Evolutionary conservation across 2,113 vertebrate species (phyloP).

Genomic region (Gyps fulvus): DNA sequence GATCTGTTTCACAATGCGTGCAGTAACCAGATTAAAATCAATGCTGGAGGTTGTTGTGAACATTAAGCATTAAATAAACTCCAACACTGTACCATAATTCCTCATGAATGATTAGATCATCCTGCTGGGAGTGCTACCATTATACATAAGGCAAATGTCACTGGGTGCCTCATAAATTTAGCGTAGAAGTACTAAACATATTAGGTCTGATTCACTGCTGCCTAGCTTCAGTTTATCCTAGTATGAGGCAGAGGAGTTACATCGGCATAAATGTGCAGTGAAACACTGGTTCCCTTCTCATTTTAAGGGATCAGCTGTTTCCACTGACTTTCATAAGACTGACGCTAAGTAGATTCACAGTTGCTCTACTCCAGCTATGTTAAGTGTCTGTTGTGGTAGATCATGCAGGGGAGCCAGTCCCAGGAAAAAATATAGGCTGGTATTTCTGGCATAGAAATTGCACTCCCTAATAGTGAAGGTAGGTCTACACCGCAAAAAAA

Average conservation of each 20-base stretch:
- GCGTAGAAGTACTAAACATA: constrained; percentile 16
- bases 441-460: constrained; percentile 26
- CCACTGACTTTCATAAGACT: background rate
- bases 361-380: background rate
- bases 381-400: background rate
- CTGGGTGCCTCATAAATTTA: constrained; percentile 49
- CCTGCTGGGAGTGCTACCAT: constrained; percentile 54
- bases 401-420: background rate
- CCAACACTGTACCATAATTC: background rate
- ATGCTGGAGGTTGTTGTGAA: constrained; percentile 25
- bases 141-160: constrained; percentile 53
- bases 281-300: background rate
- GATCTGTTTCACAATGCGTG: background rate
- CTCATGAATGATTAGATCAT: constrained; percentile 48
- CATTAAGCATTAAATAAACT: constrained; percentile 48
- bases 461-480: background rate
- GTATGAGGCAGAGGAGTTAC: background rate
- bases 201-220: constrained; percentile 39
- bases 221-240: constrained; percentile 10
- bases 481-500: constrained; percentile 6
- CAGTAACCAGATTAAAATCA: constrained; percentile 45
- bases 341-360: background rate
- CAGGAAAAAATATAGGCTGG: constrained; percentile 29
- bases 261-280: background rate
- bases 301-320: constrained; percentile 46